phyloP scores from a whole-genome alignment of 2,888 invertebrate species.

The Mellilla xanthometata region DNA sequence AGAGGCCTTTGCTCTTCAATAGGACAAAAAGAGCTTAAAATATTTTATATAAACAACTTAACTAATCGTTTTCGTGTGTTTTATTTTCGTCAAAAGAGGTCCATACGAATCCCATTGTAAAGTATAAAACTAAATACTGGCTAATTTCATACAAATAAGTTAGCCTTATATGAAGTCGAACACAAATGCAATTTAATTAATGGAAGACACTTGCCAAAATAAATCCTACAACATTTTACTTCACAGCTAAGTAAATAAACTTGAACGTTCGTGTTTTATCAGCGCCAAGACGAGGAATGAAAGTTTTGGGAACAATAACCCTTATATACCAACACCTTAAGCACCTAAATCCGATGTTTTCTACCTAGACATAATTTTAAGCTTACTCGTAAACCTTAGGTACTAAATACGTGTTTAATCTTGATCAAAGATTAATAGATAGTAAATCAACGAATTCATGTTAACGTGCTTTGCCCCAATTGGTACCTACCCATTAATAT shows the following conservation, averaged over 20 bases:
- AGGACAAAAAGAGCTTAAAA: no score
- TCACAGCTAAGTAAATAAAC: conserved; percentile 12
- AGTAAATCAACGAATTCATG: conserved; percentile 65
- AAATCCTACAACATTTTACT: conserved; percentile 12
- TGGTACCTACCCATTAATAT: no score
- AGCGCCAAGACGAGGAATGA: conserved; percentile 9
- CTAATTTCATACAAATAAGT: no score
- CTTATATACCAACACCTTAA: conserved; percentile 21
- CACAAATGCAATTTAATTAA: no score
- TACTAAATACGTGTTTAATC: conserved; percentile 60
- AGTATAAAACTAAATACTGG: no score
- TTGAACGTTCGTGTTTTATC: conserved; percentile 22
- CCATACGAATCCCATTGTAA: no score
- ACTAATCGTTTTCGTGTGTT: no score
- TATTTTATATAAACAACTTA: no score
- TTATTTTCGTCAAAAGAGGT: no score
- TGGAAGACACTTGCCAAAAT: conserved; percentile 4
- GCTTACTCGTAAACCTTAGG: conserved; percentile 47
- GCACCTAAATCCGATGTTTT: conserved; percentile 22
- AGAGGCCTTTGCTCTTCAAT: no score
- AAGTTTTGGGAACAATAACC: conserved; percentile 13
- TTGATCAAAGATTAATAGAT: conserved; percentile 63
- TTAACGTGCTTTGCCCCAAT: conserved; percentile 28
- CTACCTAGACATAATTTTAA: no score
- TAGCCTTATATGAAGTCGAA: no score